phyloP scores from a whole-genome alignment of 2,113 vertebrate species.

The Sisor rabdophorus region DNA sequence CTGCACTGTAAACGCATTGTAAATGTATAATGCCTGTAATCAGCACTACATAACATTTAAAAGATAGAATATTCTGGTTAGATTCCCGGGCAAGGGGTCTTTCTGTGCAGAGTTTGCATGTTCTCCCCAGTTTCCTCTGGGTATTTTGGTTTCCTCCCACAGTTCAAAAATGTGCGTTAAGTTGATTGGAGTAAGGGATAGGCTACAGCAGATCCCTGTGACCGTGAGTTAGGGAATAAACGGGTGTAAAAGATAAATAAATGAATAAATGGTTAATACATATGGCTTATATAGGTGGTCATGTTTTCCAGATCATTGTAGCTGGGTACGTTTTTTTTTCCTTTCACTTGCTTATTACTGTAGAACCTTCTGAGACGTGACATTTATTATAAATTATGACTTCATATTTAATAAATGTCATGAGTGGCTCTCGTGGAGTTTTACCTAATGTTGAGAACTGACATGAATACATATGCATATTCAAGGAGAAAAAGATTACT shows the following conservation, averaged over 20 bases:
- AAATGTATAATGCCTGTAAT: not conserved
- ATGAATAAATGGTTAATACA: not conserved
- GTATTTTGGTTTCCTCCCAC: too few species aligned
- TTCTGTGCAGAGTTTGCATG: too few species aligned
- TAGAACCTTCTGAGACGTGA: slow-evolving; percentile 13
- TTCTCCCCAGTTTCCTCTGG: too few species aligned
- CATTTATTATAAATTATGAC: slow-evolving; percentile 10
- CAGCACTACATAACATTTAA: not conserved
- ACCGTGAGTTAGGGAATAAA: too few species aligned
- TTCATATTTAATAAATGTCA: slow-evolving; percentile 30
- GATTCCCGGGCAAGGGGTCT: too few species aligned
- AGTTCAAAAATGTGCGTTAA: too few species aligned
- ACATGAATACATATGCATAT: not conserved
- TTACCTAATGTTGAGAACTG: not conserved
- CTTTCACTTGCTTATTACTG: not conserved
- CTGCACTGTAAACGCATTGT: not conserved
- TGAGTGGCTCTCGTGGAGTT: not conserved
- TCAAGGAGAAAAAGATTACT: not conserved
- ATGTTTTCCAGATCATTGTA: not conserved
- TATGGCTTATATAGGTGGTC: not conserved
- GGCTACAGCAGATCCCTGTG: too few species aligned
- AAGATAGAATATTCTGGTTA: not conserved
- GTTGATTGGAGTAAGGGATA: too few species aligned
- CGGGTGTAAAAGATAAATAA: too few species aligned
- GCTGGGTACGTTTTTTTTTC: not conserved